Evolutionary conservation across 2,113 vertebrate species (phyloP), one percentile per base, ranked within the genome.

Genomic region (Plectropomus leopardus): DNA sequence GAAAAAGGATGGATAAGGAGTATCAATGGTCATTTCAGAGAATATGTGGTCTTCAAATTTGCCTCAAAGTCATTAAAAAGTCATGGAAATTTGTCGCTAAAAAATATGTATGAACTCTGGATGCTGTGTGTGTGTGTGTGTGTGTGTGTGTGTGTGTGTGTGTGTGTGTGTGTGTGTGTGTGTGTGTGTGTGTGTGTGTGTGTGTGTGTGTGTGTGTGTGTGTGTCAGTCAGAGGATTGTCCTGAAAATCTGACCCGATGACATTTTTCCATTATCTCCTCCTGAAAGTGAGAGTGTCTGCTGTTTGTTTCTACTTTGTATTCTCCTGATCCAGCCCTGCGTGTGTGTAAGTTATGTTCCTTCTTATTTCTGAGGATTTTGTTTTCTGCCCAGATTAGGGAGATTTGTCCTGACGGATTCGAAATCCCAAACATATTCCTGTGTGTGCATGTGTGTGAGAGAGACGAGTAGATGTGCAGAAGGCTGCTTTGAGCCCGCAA

Each of bases 231-330:
- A 40, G 60, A 63, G 82, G 84, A 78, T 88, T 84, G 73, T 84
- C 59, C 69, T 60, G 30, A 95, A 96, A 78, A 96, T 96, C 95
- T 96, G 96, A 97, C 94, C 95, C 96, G 95, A 93, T 96, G 95
- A 96, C 93, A 94, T 96, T 96, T 85, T 96, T 96, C 95, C 93
- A 96, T 96, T 94, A 94, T 96, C 93, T 93, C 84, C 86, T 82
- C 75, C 79, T 91, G 85, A 93, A 93, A 94, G 85, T 91, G 91
- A 91, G 61, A 64, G 74, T 58, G 54, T 70, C 28, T 61, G 34
- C 53, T n/a, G 28, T 86, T 83, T 78, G 26, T 55, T 54, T 64
- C 13, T 58, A 26, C 71, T 66, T 80, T 83, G 73, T 66, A 54
- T 89, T 83, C 61, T 64, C 82, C 71, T 69, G 40, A 78, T 76